Percentiles rank a stretch among this genome's conserved stretches.
Conservation (phyloP, 2,888 invertebrate species). For the Theretra japonica region DNA sequence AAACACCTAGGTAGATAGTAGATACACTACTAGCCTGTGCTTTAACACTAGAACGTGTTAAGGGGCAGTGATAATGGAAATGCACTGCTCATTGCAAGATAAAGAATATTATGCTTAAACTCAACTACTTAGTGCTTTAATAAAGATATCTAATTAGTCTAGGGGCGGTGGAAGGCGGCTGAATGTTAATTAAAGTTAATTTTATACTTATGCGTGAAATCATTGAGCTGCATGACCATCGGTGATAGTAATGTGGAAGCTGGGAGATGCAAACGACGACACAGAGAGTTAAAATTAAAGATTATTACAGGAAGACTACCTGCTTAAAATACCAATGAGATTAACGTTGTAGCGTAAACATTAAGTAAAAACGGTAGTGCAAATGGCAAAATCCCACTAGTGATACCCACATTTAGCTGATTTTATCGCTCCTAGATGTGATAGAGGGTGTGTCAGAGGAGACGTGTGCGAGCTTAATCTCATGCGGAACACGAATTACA, state of each 20-base stretch:
- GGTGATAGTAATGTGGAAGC: background rate
- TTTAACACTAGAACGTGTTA: background rate
- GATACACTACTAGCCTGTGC: background rate
- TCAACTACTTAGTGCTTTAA: background rate
- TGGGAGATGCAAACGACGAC: background rate
- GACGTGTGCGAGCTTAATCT: too few relatives aligned
- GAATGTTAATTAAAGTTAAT: background rate
- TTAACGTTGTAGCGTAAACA: too few relatives aligned
- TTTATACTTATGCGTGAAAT: background rate
- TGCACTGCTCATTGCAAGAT: background rate
- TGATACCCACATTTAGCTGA: too few relatives aligned
- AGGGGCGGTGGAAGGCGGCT: background rate
- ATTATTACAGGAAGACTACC: background rate
- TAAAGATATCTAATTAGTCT: background rate
- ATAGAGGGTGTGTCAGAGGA: too few relatives aligned
- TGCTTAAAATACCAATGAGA: too few relatives aligned
- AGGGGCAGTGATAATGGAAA: conserved; percentile 4
- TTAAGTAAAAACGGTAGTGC: too few relatives aligned
- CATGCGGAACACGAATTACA: too few relatives aligned
- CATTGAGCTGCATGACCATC: background rate
- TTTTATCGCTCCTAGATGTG: too few relatives aligned
- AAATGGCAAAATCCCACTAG: too few relatives aligned
- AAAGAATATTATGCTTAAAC: conserved; percentile 12
- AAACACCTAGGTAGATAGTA: background rate
- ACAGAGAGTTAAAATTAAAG: background rate